Percentiles rank a stretch among this genome's conserved stretches.
Conservation (phyloP, 92 coral and sea anemone genomes). For the Metridium senile region DNA sequence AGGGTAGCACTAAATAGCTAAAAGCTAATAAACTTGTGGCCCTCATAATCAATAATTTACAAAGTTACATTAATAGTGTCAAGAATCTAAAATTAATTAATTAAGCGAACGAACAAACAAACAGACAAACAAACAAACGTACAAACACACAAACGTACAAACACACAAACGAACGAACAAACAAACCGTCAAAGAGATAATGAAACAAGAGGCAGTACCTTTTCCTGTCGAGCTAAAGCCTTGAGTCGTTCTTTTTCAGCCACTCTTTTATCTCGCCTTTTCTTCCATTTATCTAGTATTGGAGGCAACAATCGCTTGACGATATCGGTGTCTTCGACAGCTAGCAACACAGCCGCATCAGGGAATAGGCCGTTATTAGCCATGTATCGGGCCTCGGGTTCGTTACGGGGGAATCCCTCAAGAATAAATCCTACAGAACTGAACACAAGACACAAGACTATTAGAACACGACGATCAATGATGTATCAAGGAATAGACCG, state of each 20-base stretch:
- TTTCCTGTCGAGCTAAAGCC: slow-evolving; percentile 75
- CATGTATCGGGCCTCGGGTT: slow-evolving; percentile 80
- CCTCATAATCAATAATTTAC: too few species aligned
- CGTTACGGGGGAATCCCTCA: slow-evolving; percentile 93
- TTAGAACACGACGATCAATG: too few species aligned
- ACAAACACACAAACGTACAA: background rate
- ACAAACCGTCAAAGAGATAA: too few species aligned
- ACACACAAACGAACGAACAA: background rate
- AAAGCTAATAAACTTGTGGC: too few species aligned
- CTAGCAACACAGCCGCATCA: slow-evolving; percentile 79
- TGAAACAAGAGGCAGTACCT: too few species aligned
- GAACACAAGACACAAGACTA: background rate
- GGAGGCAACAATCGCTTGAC: slow-evolving; percentile 85
- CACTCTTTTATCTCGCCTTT: slow-evolving; percentile 84
- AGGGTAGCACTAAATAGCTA: too few species aligned
- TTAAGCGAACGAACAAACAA: too few species aligned
- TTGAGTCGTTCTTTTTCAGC: slow-evolving; percentile 89
- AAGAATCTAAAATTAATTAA: too few species aligned
- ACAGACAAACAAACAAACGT: too few species aligned
- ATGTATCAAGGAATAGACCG: slow-evolving; percentile 90
- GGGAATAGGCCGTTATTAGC: slow-evolving; percentile 81
- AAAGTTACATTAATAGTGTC: too few species aligned
- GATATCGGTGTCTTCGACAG: slow-evolving; percentile 89
- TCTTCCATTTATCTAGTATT: slow-evolving; percentile 85
- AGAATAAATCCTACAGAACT: slow-evolving; percentile 91